Percentiles rank a stretch among this genome's conserved stretches.
These are phyloP conservation scores for Astyanax mexicanus DNA, from an alignment of 2,797 vertebrate species.

Conservation along the genomic window DNA sequence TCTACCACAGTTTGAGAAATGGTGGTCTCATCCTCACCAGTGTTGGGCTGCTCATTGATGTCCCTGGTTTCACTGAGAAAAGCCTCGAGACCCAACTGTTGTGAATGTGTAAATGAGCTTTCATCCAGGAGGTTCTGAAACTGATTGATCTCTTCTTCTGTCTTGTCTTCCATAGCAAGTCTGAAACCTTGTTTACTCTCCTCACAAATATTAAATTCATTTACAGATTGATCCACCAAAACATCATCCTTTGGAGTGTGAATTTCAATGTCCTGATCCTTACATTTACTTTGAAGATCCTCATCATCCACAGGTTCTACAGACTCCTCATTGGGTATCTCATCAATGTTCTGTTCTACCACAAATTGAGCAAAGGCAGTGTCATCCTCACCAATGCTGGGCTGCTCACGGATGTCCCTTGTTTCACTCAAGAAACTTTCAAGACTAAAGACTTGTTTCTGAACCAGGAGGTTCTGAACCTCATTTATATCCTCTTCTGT, in stretches of 20 bases:
- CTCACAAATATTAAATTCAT: constrained; percentile 9
- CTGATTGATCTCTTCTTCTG: no score
- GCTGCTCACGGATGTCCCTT: no score
- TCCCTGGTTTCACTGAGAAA: constrained; percentile 28
- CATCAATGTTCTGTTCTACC: constrained; percentile 37
- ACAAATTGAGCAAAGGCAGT: no score
- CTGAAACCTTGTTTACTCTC: constrained; percentile 8
- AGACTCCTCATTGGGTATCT: constrained; percentile 23
- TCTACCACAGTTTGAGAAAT: no score
- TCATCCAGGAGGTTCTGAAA: no score
- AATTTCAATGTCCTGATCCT: not conserved
- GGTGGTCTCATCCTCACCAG: constrained; percentile 5
- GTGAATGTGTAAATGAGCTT: constrained; percentile 13
- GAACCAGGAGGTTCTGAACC: no score
- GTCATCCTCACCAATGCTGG: no score
- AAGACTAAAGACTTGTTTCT: no score
- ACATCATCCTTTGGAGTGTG: constrained; percentile 1
- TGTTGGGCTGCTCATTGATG: constrained; percentile 19
- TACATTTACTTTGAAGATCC: constrained; percentile 23
- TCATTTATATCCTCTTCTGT: no score
- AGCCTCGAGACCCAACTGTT: constrained; percentile 3
- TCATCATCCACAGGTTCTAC: not conserved
- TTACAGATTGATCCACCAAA: constrained; percentile 16
- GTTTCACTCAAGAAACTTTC: no score
- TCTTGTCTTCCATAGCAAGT: no score